Percentiles rank a stretch among this genome's conserved stretches.
These are phyloP conservation scores for Cybosia mesomella DNA, from an alignment of 2,888 invertebrate genomes.

Conservation along the genomic window DNA sequence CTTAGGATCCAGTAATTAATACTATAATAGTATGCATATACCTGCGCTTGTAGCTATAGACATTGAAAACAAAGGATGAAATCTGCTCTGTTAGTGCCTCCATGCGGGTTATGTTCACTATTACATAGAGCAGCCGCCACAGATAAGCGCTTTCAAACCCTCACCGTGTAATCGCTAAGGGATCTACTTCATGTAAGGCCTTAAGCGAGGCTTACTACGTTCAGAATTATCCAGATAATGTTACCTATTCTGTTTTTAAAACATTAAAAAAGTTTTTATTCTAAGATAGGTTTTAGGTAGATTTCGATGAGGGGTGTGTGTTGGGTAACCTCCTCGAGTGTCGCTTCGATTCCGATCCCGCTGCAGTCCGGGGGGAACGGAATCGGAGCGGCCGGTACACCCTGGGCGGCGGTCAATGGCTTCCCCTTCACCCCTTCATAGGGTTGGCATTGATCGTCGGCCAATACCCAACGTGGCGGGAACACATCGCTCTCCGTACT, in stretches of 20 bases:
- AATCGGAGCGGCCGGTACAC: no score
- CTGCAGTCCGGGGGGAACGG: no score
- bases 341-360: no score
- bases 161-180: background rate
- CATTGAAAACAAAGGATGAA: slow-evolving; percentile 2
- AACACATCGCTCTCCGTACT: no score
- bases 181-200: background rate
- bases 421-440: no score
- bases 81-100: background rate
- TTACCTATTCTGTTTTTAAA: background rate
- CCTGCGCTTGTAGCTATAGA: background rate
- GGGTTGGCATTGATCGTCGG: no score
- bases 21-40: background rate
- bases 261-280: background rate
- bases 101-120: slow-evolving; percentile 9
- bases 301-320: no score
- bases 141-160: slow-evolving; percentile 11
- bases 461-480: no score
- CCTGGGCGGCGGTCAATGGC: no score
- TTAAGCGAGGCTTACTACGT: background rate
- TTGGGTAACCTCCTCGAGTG: no score
- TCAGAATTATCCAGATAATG: slow-evolving; percentile 3
- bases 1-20: background rate
- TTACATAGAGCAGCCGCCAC: background rate
- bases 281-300: background rate